phyloP scores from a whole-genome alignment of 1,140 invertebrate species.

The Solenopsis invicta region DNA sequence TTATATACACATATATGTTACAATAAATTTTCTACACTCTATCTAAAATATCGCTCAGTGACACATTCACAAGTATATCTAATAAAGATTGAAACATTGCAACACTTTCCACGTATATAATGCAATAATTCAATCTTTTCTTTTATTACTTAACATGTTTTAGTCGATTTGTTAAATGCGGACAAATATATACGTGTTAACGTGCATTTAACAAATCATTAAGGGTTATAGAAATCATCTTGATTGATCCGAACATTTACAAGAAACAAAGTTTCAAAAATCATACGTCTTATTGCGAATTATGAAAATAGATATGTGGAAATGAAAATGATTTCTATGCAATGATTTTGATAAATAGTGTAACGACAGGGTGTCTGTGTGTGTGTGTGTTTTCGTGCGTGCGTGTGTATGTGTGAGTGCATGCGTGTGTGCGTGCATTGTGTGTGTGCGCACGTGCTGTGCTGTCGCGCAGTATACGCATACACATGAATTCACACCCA shows the following conservation, averaged over 20 bases:
- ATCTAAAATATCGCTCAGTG: constrained; percentile 66
- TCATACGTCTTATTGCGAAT: constrained; percentile 48
- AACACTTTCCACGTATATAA: not conserved
- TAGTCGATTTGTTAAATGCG: constrained; percentile 50
- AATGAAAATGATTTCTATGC: constrained; percentile 79
- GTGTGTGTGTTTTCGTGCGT: not conserved
- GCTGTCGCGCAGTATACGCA: too few relatives aligned
- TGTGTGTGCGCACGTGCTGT: too few relatives aligned
- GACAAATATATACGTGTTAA: not conserved
- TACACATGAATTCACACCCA: too few relatives aligned
- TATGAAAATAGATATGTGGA: constrained; percentile 58
- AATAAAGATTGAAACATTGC: constrained; percentile 63
- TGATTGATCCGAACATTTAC: constrained; percentile 36
- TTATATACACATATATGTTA: constrained; percentile 70
- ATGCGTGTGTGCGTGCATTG: too few relatives aligned
- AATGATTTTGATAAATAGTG: constrained; percentile 65
- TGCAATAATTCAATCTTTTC: constrained; percentile 46
- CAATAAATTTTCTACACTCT: constrained; percentile 67
- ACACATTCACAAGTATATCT: constrained; percentile 68
- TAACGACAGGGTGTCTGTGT: not conserved
- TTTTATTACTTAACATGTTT: constrained; percentile 11
- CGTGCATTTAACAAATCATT: constrained; percentile 53
- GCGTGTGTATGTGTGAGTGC: too few relatives aligned
- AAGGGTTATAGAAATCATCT: constrained; percentile 74
- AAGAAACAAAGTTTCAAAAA: constrained; percentile 25